A percentile compares a stretch with the other conserved stretches of the same genome.
These are phyloP conservation scores for Scatophagus argus DNA, from an alignment of 2,113 vertebrate species.

Conservation along the genomic window DNA sequence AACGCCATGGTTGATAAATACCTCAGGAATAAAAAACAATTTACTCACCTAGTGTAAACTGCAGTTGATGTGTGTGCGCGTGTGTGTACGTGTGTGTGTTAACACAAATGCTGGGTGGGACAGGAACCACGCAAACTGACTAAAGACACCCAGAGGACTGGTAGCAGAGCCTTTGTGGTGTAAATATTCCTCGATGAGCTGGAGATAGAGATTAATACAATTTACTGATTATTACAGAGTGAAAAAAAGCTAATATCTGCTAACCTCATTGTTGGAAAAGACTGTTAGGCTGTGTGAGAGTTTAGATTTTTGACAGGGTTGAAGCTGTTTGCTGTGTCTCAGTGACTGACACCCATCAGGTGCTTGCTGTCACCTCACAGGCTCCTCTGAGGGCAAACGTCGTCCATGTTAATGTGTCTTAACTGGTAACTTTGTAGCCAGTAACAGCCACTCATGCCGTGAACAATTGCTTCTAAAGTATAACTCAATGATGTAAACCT, in stretches of 20 bases:
- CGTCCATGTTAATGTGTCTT: conserved; percentile 55
- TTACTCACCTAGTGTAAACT: conserved; percentile 83
- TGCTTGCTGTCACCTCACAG: conserved; percentile 52
- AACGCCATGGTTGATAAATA: conserved; percentile 79
- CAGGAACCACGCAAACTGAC: conserved; percentile 79
- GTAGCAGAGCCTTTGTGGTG: conserved; percentile 57
- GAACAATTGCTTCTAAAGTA: not conserved
- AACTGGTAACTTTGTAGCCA: conserved; percentile 59
- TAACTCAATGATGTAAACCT: conserved; percentile 43
- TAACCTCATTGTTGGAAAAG: not conserved
- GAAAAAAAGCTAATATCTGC: conserved; percentile 35
- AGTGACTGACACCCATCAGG: conserved; percentile 39
- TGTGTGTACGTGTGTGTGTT: conserved; percentile 52
- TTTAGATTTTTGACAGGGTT: no score
- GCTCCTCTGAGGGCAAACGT: conserved; percentile 57
- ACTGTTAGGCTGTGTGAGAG: not conserved
- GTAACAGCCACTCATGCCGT: conserved; percentile 31
- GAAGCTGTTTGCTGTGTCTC: not conserved
- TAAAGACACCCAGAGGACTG: conserved; percentile 83
- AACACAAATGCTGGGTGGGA: conserved; percentile 76
- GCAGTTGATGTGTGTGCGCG: conserved; percentile 34
- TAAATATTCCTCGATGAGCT: conserved; percentile 51
- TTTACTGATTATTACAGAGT: conserved; percentile 35
- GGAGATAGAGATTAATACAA: conserved; percentile 69
- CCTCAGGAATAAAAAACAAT: conserved; percentile 78